Conservation (phyloP, 2,797 vertebrate genomes). For the Nannoperca australis region DNA sequence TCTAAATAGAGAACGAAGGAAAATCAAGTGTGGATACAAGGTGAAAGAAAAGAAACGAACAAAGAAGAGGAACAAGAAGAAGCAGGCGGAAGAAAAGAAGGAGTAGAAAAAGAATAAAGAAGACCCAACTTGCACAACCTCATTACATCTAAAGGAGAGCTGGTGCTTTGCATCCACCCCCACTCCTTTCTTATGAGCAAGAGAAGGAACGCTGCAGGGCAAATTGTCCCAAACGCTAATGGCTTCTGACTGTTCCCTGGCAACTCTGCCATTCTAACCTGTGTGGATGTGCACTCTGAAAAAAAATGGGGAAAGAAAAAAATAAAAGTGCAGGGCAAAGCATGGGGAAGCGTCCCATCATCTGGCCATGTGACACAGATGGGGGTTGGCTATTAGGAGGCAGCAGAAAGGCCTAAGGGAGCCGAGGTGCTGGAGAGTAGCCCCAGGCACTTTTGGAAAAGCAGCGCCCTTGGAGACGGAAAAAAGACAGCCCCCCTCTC, state of each 20-base stretch:
- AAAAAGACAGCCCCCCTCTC: slow-evolving; percentile 71
- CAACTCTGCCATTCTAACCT: slow-evolving; percentile 99
- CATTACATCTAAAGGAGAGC: slow-evolving; percentile 88
- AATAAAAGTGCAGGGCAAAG: slow-evolving; percentile 81
- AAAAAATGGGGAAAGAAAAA: slow-evolving; percentile 81
- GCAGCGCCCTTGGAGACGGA: slow-evolving; percentile 92
- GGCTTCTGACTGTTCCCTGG: slow-evolving; percentile 99
- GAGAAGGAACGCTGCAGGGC: slow-evolving; percentile 97
- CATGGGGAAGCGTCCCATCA: slow-evolving; percentile 97
- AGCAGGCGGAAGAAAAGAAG: slow-evolving; percentile 56
- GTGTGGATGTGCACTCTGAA: slow-evolving; percentile 93
- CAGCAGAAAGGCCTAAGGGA: slow-evolving; percentile 97
- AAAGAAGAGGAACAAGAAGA: slow-evolving; percentile 51
- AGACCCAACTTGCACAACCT: slow-evolving; percentile 86
- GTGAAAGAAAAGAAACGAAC: slow-evolving; percentile 54
- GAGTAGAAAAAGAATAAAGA: slow-evolving; percentile 78
- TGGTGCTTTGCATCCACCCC: slow-evolving; percentile 87
- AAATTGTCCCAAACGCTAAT: slow-evolving; percentile 99
- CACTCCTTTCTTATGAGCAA: slow-evolving; percentile 91
- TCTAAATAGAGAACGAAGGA: slow-evolving; percentile 36
- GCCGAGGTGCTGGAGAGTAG: slow-evolving; percentile 98
- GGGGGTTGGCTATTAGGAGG: slow-evolving; percentile 99
- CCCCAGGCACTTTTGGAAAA: slow-evolving; percentile 97
- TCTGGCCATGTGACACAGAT: slow-evolving; percentile 99
- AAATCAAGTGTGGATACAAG: slow-evolving; percentile 56